phyloP scores from a whole-genome alignment of 92 coral and sea anemone genomes.

The Epizoanthus fatuus region DNA sequence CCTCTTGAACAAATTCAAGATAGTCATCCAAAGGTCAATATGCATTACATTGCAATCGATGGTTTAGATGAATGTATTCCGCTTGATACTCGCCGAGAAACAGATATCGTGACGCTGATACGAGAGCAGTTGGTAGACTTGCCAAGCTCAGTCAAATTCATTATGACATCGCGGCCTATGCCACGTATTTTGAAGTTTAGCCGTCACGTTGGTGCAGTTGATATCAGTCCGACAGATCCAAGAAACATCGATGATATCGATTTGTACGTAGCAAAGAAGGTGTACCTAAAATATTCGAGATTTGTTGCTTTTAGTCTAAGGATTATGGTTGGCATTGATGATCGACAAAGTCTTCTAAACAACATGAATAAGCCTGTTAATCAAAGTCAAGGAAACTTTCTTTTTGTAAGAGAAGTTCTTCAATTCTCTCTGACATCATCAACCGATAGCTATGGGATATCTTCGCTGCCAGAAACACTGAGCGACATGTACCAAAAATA shows the following conservation, averaged over 20 bases:
- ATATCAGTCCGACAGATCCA: background rate
- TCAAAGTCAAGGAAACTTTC: too few species aligned
- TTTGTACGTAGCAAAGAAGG: conserved; percentile 35
- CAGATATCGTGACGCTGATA: too few species aligned
- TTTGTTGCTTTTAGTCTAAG: too few species aligned
- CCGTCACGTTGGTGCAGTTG: conserved; percentile 6
- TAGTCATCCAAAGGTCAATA: background rate
- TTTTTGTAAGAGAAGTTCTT: too few species aligned
- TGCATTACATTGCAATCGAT: conserved; percentile 44
- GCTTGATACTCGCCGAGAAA: background rate
- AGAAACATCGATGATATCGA: background rate
- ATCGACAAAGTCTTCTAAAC: too few species aligned
- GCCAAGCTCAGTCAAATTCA: background rate
- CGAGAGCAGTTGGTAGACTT: too few species aligned
- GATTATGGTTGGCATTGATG: too few species aligned
- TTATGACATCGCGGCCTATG: conserved; percentile 53
- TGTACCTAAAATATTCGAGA: conserved; percentile 8
- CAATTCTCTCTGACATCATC: too few species aligned
- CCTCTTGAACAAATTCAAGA: conserved; percentile 37
- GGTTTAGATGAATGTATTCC: conserved; percentile 56
- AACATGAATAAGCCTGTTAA: too few species aligned
- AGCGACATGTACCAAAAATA: too few species aligned
- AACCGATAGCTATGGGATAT: too few species aligned
- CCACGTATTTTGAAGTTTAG: conserved; percentile 18
- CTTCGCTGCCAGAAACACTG: too few species aligned